Evolutionary conservation across 2,113 vertebrate species (phyloP).

Genomic region (Cinclus mexicanus): DNA sequence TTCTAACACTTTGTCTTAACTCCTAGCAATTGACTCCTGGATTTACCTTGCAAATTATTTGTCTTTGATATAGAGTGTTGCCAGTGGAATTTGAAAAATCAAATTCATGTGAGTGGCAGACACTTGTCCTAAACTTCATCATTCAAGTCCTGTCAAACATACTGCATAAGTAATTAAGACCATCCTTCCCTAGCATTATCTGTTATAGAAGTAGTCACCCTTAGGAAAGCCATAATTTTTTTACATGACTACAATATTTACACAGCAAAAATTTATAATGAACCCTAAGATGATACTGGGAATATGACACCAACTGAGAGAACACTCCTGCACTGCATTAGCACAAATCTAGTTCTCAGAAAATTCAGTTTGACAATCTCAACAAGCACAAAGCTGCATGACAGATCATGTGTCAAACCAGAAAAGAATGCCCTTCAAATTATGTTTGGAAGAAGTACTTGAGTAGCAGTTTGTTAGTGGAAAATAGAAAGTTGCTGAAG

Average conservation of each 20-base stretch:
- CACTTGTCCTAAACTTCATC: not conserved
- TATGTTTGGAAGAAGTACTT: not conserved
- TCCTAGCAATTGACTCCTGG: not conserved
- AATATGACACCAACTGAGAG: not conserved
- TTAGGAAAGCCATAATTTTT: not conserved
- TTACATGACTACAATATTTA: not conserved
- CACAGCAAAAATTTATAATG: not conserved
- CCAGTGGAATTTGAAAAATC: not conserved
- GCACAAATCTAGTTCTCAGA: not conserved
- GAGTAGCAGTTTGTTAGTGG: not conserved
- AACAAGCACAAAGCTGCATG: not conserved
- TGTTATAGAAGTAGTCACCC: not conserved
- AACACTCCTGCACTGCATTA: not conserved
- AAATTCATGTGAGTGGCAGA: not conserved
- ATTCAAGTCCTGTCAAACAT: not conserved
- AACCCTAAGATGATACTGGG: not conserved
- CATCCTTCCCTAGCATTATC: not conserved
- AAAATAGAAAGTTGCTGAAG: not conserved
- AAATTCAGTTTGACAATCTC: not conserved
- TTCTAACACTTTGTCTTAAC: not conserved
- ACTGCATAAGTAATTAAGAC: not conserved
- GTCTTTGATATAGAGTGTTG: not conserved
- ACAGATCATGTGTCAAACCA: not conserved
- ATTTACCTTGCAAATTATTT: not conserved
- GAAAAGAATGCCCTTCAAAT: not conserved